These are phyloP conservation scores for Polia nebulosa DNA, from an alignment of 2,888 invertebrate species.

Conservation along the genomic window DNA sequence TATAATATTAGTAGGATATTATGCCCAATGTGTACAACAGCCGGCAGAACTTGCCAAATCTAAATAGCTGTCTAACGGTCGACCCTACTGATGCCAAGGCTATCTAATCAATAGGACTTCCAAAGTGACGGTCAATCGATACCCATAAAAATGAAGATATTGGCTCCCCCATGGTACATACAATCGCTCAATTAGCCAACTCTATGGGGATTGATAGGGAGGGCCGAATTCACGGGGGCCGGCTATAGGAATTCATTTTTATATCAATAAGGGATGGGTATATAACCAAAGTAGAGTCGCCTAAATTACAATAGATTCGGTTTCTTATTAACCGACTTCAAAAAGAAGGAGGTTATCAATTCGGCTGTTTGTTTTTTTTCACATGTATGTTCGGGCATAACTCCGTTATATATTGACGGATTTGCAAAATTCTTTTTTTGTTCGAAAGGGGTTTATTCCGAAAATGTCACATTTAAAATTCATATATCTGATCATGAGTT, in stretches of 20 bases:
- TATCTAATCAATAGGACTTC: conserved; percentile 72
- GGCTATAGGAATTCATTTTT: conserved; percentile 29
- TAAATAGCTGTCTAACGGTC: conserved; percentile 10
- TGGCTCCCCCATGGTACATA: conserved; percentile 57
- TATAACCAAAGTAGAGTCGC: neutral
- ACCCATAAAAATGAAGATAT: conserved; percentile 74
- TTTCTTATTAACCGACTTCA: neutral
- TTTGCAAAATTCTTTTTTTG: too few species aligned
- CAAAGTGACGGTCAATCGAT: conserved; percentile 66
- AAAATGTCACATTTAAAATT: too few species aligned
- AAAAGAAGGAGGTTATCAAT: too few species aligned
- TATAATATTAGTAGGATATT: neutral
- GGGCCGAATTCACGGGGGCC: conserved; percentile 25
- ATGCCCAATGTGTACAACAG: neutral
- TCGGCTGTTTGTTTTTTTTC: too few species aligned
- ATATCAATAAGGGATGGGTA: neutral
- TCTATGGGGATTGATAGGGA: conserved; percentile 45
- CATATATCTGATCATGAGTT: too few species aligned
- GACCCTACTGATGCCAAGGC: conserved; percentile 2
- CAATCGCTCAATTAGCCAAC: conserved; percentile 64
- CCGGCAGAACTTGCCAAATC: neutral
- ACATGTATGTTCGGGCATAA: too few species aligned
- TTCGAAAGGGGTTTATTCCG: too few species aligned
- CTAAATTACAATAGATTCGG: neutral
- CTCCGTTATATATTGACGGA: too few species aligned